Evolutionary conservation across 2,797 vertebrate genomes (phyloP).

Genomic region (Artibeus jamaicensis): DNA sequence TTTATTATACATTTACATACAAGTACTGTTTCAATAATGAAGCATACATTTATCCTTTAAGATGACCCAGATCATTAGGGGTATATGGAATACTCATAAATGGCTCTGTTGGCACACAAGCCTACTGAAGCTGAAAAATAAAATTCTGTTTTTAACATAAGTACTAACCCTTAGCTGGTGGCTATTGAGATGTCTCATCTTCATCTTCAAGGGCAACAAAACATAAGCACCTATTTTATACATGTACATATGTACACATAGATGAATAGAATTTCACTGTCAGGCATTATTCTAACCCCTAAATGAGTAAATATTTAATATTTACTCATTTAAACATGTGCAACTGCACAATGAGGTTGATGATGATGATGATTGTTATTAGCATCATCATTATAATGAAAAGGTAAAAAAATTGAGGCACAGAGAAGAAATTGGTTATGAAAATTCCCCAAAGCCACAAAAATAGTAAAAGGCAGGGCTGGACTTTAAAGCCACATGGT

Average conservation of each 20-base stretch:
- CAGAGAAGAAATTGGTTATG: background rate
- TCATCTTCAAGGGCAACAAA: background rate
- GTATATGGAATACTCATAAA: constrained; percentile 21
- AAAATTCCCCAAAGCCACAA: background rate
- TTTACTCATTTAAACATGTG: background rate
- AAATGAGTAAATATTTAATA: background rate
- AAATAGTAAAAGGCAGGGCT: background rate
- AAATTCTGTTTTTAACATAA: background rate
- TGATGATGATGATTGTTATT: background rate
- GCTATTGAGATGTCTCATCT: background rate
- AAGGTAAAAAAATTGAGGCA: background rate
- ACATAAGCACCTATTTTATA: background rate
- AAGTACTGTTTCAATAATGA: background rate
- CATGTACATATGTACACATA: background rate
- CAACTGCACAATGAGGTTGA: background rate
- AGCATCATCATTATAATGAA: background rate
- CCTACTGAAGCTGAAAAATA: background rate
- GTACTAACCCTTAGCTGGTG: background rate
- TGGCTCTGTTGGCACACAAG: background rate
- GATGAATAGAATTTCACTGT: background rate
- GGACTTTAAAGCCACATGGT: background rate
- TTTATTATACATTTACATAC: background rate
- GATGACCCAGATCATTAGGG: background rate
- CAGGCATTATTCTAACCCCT: background rate
- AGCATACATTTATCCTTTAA: constrained; percentile 20